Conservation (phyloP, 2,888 invertebrate genomes). For the Penaeus monodon region DNA sequence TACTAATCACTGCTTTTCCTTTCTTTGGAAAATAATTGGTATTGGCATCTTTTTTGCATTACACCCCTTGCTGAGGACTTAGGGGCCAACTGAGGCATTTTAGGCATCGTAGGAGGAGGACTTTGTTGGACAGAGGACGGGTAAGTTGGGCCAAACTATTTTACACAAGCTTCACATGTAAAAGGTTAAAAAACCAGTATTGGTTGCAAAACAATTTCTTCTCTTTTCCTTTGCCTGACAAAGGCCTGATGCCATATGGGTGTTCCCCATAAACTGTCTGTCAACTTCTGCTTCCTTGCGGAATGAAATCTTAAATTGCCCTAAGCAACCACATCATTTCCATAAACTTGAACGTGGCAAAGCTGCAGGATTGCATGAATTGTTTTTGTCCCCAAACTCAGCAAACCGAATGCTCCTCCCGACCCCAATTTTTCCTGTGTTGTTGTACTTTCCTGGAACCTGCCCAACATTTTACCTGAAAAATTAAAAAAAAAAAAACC, state of each 20-base stretch:
- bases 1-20: not conserved
- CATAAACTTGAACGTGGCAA: conserved; percentile 56
- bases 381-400: conserved; percentile 63
- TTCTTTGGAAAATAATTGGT: not conserved
- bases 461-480: conserved; percentile 41
- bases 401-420: conserved; percentile 58
- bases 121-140: conserved; percentile 2
- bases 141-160: conserved; percentile 53
- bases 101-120: conserved; percentile 31
- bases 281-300: conserved; percentile 52
- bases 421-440: conserved; percentile 61
- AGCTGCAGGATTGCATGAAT: conserved; percentile 57
- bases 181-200: conserved; percentile 60
- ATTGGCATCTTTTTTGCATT: too few species aligned
- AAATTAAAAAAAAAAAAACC: not conserved
- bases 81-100: conserved; percentile 34
- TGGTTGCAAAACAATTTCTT: conserved; percentile 40
- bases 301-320: conserved; percentile 53
- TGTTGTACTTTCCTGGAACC: conserved; percentile 38
- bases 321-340: conserved; percentile 33
- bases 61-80: conserved; percentile 19
- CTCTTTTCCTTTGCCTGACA: conserved; percentile 24
- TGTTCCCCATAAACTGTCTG: conserved; percentile 62
- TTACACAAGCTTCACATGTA: conserved; percentile 54
- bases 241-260: conserved; percentile 30